phyloP scores from a whole-genome alignment of 2,113 vertebrate species.

The human (Homo sapiens) region DNA sequence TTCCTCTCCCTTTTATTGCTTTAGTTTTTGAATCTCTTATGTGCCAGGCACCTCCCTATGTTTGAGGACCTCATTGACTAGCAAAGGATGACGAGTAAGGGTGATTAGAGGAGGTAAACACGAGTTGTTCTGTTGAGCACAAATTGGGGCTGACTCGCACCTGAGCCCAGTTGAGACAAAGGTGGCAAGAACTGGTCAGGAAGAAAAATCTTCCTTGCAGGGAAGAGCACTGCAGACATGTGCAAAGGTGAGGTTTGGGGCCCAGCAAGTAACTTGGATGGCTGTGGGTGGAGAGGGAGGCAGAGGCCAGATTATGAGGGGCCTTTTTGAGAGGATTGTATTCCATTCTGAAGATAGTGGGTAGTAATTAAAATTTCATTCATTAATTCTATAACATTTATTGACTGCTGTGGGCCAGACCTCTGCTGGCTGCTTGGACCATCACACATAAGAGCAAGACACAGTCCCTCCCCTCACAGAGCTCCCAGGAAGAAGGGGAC shows the following conservation, averaged over 20 bases:
- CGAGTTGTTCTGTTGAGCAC: background rate
- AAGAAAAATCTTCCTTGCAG: background rate
- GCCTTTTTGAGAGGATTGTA: background rate
- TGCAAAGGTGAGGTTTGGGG: background rate
- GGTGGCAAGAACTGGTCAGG: background rate
- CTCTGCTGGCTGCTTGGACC: background rate
- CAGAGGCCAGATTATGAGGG: background rate
- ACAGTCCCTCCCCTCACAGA: background rate
- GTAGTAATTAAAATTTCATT: background rate
- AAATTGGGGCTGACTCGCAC: background rate
- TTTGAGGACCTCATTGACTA: background rate
- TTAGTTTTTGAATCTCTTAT: background rate
- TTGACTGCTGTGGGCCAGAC: background rate
- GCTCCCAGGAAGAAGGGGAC: background rate
- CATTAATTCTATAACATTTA: background rate
- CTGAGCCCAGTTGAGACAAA: background rate
- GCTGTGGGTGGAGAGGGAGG: background rate
- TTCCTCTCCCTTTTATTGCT: background rate
- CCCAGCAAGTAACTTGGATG: background rate
- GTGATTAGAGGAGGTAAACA: background rate
- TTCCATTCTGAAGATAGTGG: background rate
- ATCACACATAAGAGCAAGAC: background rate
- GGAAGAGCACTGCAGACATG: background rate
- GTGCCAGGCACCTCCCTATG: background rate
- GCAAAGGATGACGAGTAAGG: background rate